Evolutionary conservation across 2,888 invertebrate species (phyloP).

Genomic region (Cephus sareptanus): DNA sequence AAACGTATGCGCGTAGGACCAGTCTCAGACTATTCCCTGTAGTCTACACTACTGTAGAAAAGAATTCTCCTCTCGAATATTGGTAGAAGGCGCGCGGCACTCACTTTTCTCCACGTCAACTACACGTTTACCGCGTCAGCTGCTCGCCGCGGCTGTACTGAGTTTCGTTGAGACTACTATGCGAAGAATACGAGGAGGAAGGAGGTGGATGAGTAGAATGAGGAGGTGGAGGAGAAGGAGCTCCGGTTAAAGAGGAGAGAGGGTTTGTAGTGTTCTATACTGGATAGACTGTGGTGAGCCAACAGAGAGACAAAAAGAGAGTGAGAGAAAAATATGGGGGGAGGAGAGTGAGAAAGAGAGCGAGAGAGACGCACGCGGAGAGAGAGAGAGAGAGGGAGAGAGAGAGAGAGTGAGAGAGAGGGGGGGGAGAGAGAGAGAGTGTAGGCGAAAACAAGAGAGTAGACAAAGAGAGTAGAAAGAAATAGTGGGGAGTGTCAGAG

Average conservation of each 20-base stretch:
- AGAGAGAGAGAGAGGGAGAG: constrained; percentile 27
- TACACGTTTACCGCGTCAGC: constrained; percentile 53
- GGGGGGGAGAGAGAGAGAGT: constrained; percentile 21
- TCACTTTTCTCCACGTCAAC: constrained; percentile 5
- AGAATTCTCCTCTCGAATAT: background rate
- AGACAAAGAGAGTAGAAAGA: constrained; percentile 16
- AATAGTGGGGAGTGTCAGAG: constrained; percentile 17
- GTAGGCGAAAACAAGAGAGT: constrained; percentile 12
- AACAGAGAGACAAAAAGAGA: constrained; percentile 24
- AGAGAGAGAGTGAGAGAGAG: constrained; percentile 5
- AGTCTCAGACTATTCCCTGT: background rate
- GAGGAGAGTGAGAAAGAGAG: constrained; percentile 28
- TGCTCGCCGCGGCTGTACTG: constrained; percentile 62
- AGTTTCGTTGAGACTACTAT: constrained; percentile 26
- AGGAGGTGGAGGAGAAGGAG: constrained; percentile 10
- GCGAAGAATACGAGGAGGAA: constrained; percentile 20
- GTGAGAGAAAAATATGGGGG: constrained; percentile 28
- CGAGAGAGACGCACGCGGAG: constrained; percentile 22
- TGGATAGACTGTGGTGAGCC: background rate
- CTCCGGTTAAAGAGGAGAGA: background rate
- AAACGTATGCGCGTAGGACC: background rate
- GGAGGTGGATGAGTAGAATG: background rate
- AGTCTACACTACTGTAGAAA: background rate
- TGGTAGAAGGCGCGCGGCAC: background rate
- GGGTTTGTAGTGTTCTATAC: background rate